phyloP scores from a whole-genome alignment of 2,797 vertebrate genomes.

The Epinephelus awoara region DNA sequence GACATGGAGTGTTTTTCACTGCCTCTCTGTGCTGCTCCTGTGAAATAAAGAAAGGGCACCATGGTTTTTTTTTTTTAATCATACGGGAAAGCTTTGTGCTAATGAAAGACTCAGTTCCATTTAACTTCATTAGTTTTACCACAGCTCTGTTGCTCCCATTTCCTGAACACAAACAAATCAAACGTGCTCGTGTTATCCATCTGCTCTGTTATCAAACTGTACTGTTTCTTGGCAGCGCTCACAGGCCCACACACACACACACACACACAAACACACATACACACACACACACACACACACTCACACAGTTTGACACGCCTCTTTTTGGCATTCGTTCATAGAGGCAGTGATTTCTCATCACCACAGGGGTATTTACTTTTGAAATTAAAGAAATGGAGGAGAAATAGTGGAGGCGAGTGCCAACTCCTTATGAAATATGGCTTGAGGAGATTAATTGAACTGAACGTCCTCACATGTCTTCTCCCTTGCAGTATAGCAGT shows the following conservation, averaged over 20 bases:
- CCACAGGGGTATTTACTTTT: slow-evolving; percentile 58
- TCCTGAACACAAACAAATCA: slow-evolving; percentile 72
- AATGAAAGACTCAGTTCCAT: slow-evolving; percentile 68
- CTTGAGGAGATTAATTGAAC: slow-evolving; percentile 9
- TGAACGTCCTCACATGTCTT: not conserved
- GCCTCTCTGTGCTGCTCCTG: slow-evolving; percentile 23
- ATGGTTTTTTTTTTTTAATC: slow-evolving; percentile 5
- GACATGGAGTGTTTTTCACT: slow-evolving; percentile 1
- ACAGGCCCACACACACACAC: slow-evolving; percentile 31
- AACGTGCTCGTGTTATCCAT: slow-evolving; percentile 60
- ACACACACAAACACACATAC: slow-evolving; percentile 16
- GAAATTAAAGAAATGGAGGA: slow-evolving; percentile 53
- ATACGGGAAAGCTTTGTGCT: slow-evolving; percentile 47
- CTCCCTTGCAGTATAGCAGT: not conserved
- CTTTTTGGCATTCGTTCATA: slow-evolving; percentile 47
- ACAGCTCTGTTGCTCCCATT: slow-evolving; percentile 50
- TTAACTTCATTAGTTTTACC: slow-evolving; percentile 71
- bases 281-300: not conserved
- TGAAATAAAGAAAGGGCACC: slow-evolving; percentile 22
- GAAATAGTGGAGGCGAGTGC: slow-evolving; percentile 11
- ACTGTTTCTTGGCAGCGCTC: slow-evolving; percentile 54
- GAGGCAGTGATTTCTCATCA: slow-evolving; percentile 54
- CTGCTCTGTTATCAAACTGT: slow-evolving; percentile 67
- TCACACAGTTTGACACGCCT: slow-evolving; percentile 25
- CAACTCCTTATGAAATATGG: slow-evolving; percentile 34